phyloP scores from a whole-genome alignment of 2,888 invertebrate species.

The Taenaris catops region DNA sequence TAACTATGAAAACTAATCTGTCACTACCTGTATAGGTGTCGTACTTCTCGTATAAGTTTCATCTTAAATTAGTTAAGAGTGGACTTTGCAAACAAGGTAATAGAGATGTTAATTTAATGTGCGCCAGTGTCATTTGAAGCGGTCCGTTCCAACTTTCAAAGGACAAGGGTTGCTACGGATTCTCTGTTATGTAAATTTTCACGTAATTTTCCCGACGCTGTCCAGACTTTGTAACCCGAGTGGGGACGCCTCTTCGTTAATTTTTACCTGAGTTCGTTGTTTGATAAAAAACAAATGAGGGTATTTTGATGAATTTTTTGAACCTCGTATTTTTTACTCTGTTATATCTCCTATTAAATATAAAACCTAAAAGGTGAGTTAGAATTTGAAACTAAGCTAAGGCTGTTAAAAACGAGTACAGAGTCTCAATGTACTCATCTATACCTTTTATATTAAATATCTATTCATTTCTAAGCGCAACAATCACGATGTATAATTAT shows the following conservation, averaged over 20 bases:
- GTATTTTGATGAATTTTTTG: constrained; percentile 2
- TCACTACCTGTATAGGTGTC: background rate
- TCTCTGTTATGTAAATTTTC: constrained; percentile 77
- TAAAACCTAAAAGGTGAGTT: too few species aligned
- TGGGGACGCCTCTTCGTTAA: constrained; percentile 39
- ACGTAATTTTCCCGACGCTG: constrained; percentile 66
- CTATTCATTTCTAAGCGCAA: too few species aligned
- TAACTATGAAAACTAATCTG: constrained; percentile 1
- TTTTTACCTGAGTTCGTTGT: constrained; percentile 31
- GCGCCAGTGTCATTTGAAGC: constrained; percentile 65
- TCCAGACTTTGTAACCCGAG: constrained; percentile 67
- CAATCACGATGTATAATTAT: too few species aligned
- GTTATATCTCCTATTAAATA: too few species aligned
- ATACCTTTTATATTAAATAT: too few species aligned
- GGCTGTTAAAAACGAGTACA: too few species aligned
- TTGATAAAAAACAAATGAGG: constrained; percentile 5
- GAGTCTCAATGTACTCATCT: too few species aligned
- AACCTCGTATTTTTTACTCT: background rate
- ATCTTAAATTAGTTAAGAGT: constrained; percentile 47
- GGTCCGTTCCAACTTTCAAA: constrained; percentile 61
- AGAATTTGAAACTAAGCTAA: too few species aligned
- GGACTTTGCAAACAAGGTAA: constrained; percentile 64
- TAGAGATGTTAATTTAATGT: constrained; percentile 70
- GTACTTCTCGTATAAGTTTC: constrained; percentile 2
- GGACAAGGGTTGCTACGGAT: constrained; percentile 70